A percentile compares a stretch with the other conserved stretches of the same genome.
Conservation (phyloP, 2,888 invertebrate species). For the Sepiola atlantica region DNA sequence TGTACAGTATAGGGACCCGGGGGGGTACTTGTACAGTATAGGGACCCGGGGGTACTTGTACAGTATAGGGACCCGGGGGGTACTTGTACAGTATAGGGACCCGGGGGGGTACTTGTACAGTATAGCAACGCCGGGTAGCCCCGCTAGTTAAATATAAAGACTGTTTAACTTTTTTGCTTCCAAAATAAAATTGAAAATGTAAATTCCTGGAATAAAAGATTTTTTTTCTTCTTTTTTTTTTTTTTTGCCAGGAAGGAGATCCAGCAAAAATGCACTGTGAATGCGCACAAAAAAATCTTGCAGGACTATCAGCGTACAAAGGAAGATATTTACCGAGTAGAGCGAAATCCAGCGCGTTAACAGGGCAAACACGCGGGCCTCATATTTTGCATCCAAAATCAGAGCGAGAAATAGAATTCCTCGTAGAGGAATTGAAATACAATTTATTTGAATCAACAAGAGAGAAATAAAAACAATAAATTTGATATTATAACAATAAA, state of each 20-base stretch:
- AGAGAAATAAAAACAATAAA: not conserved
- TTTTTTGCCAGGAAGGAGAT: constrained; percentile 68
- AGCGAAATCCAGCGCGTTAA: constrained; percentile 67
- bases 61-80: no score
- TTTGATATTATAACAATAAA: no score
- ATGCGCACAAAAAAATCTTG: constrained; percentile 63
- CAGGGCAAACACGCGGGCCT: constrained; percentile 67
- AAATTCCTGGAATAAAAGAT: not conserved
- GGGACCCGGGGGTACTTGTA: no score
- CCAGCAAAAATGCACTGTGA: constrained; percentile 64
- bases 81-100: no score
- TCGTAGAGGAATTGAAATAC: not conserved
- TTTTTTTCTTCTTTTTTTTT: not conserved
- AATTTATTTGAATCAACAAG: not conserved
- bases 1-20: no score
- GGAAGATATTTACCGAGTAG: constrained; percentile 73
- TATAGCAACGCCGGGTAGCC: no score
- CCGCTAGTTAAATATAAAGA: no score
- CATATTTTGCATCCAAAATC: constrained; percentile 68
- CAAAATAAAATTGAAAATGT: not conserved
- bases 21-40: no score
- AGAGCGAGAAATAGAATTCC: constrained; percentile 48
- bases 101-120: no score
- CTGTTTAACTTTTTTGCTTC: no score
- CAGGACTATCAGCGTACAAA: constrained; percentile 71